Percentiles rank a stretch among this genome's conserved stretches.
These are phyloP conservation scores for Chloromyia formosa DNA, from an alignment of 2,888 invertebrate species.

Conservation along the genomic window DNA sequence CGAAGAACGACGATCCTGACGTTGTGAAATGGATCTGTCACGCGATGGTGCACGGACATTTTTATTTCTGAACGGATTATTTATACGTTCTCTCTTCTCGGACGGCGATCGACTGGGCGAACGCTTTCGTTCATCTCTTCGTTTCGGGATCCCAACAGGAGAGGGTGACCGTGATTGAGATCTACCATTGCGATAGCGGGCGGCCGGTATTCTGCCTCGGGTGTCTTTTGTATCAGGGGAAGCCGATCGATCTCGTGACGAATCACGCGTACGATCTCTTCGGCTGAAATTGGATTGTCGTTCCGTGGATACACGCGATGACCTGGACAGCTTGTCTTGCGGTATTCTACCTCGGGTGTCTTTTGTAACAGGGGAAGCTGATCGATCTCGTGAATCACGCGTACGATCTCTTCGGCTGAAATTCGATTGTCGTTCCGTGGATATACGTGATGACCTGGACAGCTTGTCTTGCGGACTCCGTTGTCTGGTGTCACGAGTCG, in stretches of 20 bases:
- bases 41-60: neutral
- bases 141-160: neutral
- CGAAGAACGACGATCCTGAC: constrained; percentile 53
- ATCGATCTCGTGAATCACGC: constrained; percentile 3
- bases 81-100: constrained; percentile 35
- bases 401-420: neutral
- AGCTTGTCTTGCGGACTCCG: constrained; percentile 12
- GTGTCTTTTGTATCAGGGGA: constrained; percentile 28
- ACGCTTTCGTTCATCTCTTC: constrained; percentile 31
- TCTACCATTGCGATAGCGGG: neutral
- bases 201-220: constrained; percentile 26
- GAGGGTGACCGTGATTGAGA: constrained; percentile 13
- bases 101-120: constrained; percentile 44
- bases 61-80: constrained; percentile 44
- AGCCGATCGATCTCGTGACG: constrained; percentile 17
- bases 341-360: constrained; percentile 30
- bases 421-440: constrained; percentile 12
- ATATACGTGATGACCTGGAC: constrained; percentile 19
- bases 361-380: constrained; percentile 27
- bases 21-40: constrained; percentile 58
- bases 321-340: constrained; percentile 11
- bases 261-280: neutral
- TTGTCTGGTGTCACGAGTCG: neutral
- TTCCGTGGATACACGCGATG: constrained; percentile 25
- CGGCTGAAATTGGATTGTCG: constrained; percentile 3